phyloP scores from a whole-genome alignment of 2,113 vertebrate genomes.

The Lepus europaeus region DNA sequence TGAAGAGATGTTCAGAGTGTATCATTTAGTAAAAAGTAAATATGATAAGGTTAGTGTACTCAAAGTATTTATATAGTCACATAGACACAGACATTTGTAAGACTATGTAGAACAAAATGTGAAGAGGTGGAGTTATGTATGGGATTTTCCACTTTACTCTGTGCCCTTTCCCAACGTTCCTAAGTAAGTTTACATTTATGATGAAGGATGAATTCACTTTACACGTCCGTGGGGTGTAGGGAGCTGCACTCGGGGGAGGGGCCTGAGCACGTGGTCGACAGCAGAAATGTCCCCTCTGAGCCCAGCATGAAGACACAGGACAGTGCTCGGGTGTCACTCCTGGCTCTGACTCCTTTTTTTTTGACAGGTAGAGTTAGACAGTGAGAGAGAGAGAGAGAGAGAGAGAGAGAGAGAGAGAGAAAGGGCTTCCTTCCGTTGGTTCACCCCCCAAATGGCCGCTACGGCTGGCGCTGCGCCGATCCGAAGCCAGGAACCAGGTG shows the following conservation, averaged over 20 bases:
- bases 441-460: too few species aligned
- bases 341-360: too few species aligned
- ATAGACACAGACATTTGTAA: background rate
- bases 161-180: background rate
- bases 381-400: too few species aligned
- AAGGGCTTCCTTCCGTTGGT: too few species aligned
- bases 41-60: background rate
- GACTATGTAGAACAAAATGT: background rate
- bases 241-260: background rate
- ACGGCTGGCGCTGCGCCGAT: too few species aligned
- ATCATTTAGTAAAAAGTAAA: background rate
- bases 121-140: background rate
- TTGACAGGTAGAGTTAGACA: too few species aligned
- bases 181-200: background rate
- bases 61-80: background rate
- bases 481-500: too few species aligned
- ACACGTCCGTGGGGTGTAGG: background rate
- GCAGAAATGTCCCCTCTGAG: too few species aligned
- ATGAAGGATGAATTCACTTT: slow-evolving; percentile 21
- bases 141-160: background rate
- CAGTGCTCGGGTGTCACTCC: too few species aligned
- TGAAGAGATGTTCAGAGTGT: background rate
- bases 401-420: too few species aligned
- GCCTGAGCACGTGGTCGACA: background rate
- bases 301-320: too few species aligned